A percentile compares a stretch with the other conserved stretches of the same genome.
Evolutionary conservation across 1,140 invertebrate species (phyloP).

Genomic region (Chlorops oryzae): DNA sequence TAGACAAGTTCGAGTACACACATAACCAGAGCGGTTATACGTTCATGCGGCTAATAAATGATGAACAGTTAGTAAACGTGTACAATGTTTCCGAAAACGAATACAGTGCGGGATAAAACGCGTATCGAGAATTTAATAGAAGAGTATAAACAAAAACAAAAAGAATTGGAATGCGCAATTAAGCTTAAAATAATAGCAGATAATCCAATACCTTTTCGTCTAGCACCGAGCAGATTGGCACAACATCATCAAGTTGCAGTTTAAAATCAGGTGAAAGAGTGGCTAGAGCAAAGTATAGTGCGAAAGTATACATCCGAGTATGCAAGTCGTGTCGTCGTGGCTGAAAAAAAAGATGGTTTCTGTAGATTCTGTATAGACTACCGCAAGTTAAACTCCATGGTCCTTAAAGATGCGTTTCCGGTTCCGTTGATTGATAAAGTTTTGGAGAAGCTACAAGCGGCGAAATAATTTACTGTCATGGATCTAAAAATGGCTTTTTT

Average conservation of each 20-base stretch:
- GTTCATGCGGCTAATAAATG: no score
- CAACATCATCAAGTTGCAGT: neutral
- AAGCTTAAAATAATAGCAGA: constrained; percentile 18
- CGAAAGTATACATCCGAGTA: neutral
- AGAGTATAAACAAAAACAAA: constrained; percentile 1
- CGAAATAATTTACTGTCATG: constrained; percentile 17
- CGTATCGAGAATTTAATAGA: constrained; percentile 1
- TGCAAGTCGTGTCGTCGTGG: constrained; percentile 26
- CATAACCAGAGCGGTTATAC: constrained; percentile 3
- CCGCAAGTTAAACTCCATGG: constrained; percentile 18
- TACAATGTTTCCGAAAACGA: no score
- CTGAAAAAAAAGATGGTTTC: constrained; percentile 22
- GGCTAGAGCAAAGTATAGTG: constrained; percentile 4
- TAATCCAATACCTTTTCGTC: constrained; percentile 21
- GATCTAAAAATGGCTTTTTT: constrained; percentile 13
- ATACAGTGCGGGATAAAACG: constrained; percentile 7
- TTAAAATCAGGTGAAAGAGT: neutral
- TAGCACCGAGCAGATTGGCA: constrained; percentile 15
- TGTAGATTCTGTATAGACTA: constrained; percentile 22
- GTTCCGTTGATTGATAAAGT: constrained; percentile 19
- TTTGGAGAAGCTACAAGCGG: constrained; percentile 14
- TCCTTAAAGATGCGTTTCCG: constrained; percentile 20
- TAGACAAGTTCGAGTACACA: neutral
- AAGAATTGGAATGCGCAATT: neutral
- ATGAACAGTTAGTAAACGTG: neutral